phyloP scores from a whole-genome alignment of 2,888 invertebrate species.

The Rhagonycha lutea region DNA sequence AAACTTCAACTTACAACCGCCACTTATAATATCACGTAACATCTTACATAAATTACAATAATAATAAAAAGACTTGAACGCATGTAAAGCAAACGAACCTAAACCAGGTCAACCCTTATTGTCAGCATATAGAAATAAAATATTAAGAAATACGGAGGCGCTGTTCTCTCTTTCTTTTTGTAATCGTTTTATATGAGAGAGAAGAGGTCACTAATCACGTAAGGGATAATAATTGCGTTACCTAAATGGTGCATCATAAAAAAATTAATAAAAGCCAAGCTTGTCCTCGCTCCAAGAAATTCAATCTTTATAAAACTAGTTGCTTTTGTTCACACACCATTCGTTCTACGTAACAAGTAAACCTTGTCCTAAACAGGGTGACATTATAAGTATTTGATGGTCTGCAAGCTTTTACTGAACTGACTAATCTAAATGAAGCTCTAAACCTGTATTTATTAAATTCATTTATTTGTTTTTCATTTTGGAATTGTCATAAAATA shows the following conservation, averaged over 20 bases:
- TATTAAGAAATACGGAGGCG: neutral
- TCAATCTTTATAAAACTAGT: slow-evolving; percentile 28
- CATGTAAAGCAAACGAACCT: slow-evolving; percentile 20
- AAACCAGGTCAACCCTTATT: slow-evolving; percentile 20
- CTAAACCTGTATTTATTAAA: neutral
- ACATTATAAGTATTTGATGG: neutral
- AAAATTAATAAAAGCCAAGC: slow-evolving; percentile 23
- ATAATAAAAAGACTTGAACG: slow-evolving; percentile 23
- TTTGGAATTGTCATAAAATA: neutral
- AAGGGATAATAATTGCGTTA: slow-evolving; percentile 11
- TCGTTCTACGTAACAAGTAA: slow-evolving; percentile 16
- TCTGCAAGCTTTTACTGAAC: neutral
- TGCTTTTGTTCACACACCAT: slow-evolving; percentile 21
- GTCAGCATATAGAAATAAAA: neutral
- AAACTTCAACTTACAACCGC: slow-evolving; percentile 26
- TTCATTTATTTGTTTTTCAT: neutral
- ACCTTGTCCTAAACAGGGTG: slow-evolving; percentile 7
- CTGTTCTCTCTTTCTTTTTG: neutral
- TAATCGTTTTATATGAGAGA: neutral
- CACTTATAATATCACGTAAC: slow-evolving; percentile 29
- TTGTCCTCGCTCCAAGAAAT: slow-evolving; percentile 25
- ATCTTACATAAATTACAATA: slow-evolving; percentile 27
- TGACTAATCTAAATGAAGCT: neutral
- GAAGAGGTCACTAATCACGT: slow-evolving; percentile 1
- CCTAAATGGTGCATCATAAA: slow-evolving; percentile 13